Percentiles rank a stretch among this genome's conserved stretches.
Conservation (phyloP, 1,140 invertebrate genomes). For the Pygmarrhopalites habei region DNA sequence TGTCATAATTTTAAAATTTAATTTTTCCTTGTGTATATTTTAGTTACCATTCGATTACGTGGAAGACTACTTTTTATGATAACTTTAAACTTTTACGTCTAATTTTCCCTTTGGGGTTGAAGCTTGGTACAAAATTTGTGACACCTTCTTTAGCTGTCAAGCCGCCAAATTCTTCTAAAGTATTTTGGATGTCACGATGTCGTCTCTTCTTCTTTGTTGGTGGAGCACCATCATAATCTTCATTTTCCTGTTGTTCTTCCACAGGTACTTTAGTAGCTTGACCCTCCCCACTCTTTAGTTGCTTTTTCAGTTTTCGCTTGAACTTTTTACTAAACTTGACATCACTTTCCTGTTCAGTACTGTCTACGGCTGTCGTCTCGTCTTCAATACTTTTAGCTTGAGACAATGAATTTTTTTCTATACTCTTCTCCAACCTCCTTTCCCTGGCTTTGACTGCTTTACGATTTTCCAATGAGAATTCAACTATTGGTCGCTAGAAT, state of each 20-base stretch:
- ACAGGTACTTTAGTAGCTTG: too few species aligned
- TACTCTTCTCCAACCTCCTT: constrained; percentile 61
- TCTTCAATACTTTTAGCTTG: too few species aligned
- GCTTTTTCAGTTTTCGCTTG: neutral
- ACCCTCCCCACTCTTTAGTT: neutral
- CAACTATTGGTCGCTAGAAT: constrained; percentile 77
- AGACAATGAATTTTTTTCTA: constrained; percentile 44
- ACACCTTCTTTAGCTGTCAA: constrained; percentile 58
- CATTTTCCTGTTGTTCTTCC: neutral
- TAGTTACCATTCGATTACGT: too few species aligned
- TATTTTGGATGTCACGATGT: constrained; percentile 35
- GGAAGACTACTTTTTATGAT: too few species aligned
- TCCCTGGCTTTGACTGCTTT: constrained; percentile 66
- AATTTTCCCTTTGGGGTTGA: constrained; percentile 49
- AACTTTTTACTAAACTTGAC: neutral
- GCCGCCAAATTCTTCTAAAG: constrained; percentile 51
- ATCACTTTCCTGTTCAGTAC: neutral
- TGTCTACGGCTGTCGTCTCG: neutral
- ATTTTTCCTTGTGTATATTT: too few species aligned
- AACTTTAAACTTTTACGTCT: constrained; percentile 38
- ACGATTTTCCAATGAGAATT: constrained; percentile 91
- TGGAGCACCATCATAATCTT: constrained; percentile 41
- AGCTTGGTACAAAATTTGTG: constrained; percentile 59
- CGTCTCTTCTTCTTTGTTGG: constrained; percentile 38
- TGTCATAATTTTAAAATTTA: too few species aligned